Percentiles rank a stretch among this genome's conserved stretches.
phyloP scores from a whole-genome alignment of 2,113 vertebrate species.

The Carassius carassius region DNA sequence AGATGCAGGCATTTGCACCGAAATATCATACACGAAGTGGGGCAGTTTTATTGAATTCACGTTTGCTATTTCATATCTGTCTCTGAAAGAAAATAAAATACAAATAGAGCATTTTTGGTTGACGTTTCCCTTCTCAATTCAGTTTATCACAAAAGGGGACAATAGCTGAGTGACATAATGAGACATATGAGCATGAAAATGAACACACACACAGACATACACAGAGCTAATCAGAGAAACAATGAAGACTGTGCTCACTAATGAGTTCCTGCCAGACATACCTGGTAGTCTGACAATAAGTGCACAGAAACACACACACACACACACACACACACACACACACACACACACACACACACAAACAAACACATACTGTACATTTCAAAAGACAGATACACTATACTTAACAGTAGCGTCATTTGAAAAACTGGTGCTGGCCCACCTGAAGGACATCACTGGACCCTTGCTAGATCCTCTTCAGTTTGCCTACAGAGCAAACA shows the following conservation, averaged over 20 bases:
- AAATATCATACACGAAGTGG: too few relatives aligned
- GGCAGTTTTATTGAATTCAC: too few relatives aligned
- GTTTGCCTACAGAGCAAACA: too few relatives aligned
- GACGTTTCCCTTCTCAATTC: constrained; percentile 25
- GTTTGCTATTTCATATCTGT: too few relatives aligned
- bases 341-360: too few relatives aligned
- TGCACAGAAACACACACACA: constrained; percentile 46
- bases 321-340: not conserved
- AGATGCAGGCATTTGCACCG: not conserved
- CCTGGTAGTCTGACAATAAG: constrained; percentile 60
- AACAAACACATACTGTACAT: too few relatives aligned
- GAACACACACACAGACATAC: constrained; percentile 12
- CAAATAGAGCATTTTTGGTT: too few relatives aligned
- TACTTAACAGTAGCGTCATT: too few relatives aligned
- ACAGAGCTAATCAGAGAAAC: constrained; percentile 59
- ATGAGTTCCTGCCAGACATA: constrained; percentile 72
- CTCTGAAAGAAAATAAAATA: too few relatives aligned
- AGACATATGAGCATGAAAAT: not conserved
- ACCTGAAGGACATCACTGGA: too few relatives aligned
- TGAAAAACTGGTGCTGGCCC: too few relatives aligned
- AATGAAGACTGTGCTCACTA: constrained; percentile 64
- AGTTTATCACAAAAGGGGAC: constrained; percentile 14
- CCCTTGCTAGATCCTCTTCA: too few relatives aligned
- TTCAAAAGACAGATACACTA: not conserved
- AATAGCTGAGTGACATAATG: not conserved